A percentile compares a stretch with the other conserved stretches of the same genome.
These are phyloP conservation scores for Hyperoodon ampullatus DNA, from an alignment of 2,113 vertebrate genomes.

Conservation along the genomic window DNA sequence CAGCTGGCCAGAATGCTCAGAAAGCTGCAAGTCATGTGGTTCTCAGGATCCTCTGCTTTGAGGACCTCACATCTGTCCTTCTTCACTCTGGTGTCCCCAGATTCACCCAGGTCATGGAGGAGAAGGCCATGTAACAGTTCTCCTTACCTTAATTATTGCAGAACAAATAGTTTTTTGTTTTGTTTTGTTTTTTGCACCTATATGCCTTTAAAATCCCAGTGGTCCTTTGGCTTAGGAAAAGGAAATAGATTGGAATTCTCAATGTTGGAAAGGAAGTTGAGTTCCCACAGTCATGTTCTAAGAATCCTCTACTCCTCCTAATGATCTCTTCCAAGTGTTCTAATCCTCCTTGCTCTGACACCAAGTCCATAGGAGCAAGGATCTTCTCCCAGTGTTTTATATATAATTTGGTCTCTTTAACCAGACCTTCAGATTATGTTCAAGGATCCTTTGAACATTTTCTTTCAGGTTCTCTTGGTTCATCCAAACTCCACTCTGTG, in stretches of 20 bases:
- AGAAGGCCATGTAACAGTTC: background rate
- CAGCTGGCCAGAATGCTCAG: background rate
- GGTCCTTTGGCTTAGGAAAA: background rate
- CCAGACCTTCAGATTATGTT: background rate
- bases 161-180: background rate
- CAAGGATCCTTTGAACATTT: background rate
- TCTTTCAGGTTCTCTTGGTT: background rate
- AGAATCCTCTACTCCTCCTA: background rate
- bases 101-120: background rate
- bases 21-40: background rate
- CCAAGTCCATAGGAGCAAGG: background rate
- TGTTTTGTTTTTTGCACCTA: background rate
- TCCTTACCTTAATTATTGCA: background rate
- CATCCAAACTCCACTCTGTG: background rate
- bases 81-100: background rate
- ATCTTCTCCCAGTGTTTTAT: background rate
- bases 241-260: background rate
- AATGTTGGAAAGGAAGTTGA: background rate
- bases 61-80: background rate
- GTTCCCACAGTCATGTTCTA: background rate
- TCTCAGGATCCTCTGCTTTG: background rate
- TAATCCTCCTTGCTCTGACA: background rate
- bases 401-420: background rate
- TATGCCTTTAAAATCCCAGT: background rate
- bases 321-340: background rate